Base-by-base conservation (phyloP, 1,140 invertebrate species). In the Spodoptera frugiperda region DNA sequence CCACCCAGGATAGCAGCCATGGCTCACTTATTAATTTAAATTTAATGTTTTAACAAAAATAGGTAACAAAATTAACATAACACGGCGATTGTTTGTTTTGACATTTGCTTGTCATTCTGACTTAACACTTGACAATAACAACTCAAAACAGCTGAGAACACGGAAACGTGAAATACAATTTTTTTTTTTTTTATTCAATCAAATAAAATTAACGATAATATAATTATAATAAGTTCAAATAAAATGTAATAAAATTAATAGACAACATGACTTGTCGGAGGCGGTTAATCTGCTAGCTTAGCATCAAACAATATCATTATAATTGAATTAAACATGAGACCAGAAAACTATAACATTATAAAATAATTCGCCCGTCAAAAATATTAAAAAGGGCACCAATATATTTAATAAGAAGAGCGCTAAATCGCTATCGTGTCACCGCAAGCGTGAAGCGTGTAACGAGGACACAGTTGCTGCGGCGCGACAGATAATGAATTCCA, bases 1-100 rank as follows among this genome's bases (percentile, higher is more conserved):
- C 95, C 96, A 39, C 96, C 96, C 54, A 96, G 87, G 65, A 96
- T 95, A 12, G 91, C 93, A 65, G 91, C 89, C 94, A 94, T 94
- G 78, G 11, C 57, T 70, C 15, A 59, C 12, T 55, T 72, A 55
- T 53, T 70, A 53, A 33, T 53, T 14, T 11, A 54, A 49, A 51
- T n/a, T n/a, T 63, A 15, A 6, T 48, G 17, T 15, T 14, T 44
- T 6, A 17, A 30, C 8, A 30, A 3, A 48, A 54, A 39, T 21
- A 17, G 1, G n/a, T n/a, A n/a, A n/a, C n/a, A n/a, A n/a, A n/a
- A n/a, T n/a, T 21, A n/a, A 19, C 53, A 0, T 53, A 17, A 2
- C 2, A 51, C n/a, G 21, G 9, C 15, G 44, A 46, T 46, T 30
- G 21, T 63, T 59, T 74, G 39, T 74, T 74, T 48, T 72, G 70